Percentiles rank a stretch among this genome's conserved stretches.
Conservation (phyloP, 2,113 vertebrate genomes). For the Dasyurus viverrinus region DNA sequence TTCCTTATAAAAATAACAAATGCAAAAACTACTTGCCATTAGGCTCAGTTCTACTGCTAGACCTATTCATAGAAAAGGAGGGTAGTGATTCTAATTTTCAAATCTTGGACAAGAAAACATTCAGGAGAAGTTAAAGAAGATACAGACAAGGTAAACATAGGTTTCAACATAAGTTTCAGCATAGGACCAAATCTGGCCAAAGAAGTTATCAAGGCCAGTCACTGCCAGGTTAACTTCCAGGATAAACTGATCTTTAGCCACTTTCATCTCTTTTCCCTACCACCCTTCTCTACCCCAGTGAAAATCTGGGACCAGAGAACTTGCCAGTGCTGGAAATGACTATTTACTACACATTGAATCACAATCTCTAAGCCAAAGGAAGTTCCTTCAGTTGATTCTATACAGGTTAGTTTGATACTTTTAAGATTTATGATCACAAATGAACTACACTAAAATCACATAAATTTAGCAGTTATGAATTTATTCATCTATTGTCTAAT, state of each 20-base stretch:
- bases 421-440: background rate
- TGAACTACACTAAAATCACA: background rate
- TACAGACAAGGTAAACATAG: background rate
- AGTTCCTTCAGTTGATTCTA: background rate
- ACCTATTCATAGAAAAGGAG: background rate
- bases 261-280: background rate
- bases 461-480: background rate
- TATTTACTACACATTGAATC: background rate
- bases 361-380: background rate
- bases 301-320: background rate
- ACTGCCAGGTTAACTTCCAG: background rate
- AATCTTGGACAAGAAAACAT: background rate
- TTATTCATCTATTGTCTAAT: background rate
- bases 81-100: background rate
- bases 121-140: background rate
- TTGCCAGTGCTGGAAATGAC: background rate
- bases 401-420: background rate
- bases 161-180: background rate
- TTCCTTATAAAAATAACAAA: background rate
- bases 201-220: background rate
- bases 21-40: background rate
- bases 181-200: background rate
- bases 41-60: background rate
- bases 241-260: background rate
- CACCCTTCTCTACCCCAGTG: background rate